Conservation (phyloP, 2,797 vertebrate species). For the Iguana delicatissima region DNA sequence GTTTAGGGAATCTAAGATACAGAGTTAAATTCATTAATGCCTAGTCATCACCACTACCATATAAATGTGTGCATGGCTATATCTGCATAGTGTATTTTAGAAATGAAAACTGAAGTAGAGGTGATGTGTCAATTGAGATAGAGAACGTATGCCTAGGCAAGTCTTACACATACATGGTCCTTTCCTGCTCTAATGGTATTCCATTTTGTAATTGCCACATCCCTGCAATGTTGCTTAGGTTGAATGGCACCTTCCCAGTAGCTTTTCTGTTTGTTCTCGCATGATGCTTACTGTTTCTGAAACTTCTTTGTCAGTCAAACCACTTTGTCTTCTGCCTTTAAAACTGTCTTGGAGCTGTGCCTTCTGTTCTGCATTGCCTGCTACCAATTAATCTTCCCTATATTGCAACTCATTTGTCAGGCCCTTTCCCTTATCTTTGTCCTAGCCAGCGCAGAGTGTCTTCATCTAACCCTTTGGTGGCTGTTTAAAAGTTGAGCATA, state of each 20-base stretch:
- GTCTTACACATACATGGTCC: not conserved
- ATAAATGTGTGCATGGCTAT: not conserved
- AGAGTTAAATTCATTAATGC: constrained; percentile 28
- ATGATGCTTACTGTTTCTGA: not conserved
- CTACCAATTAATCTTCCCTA: not conserved
- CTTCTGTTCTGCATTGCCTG: not conserved
- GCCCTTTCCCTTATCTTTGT: not conserved
- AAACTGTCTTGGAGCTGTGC: not conserved
- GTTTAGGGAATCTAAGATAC: constrained; percentile 33
- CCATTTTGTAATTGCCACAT: not conserved
- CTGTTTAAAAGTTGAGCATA: not conserved
- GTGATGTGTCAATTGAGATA: not conserved
- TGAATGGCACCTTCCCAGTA: not conserved
- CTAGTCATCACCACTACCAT: constrained; percentile 4
- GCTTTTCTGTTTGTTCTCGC: not conserved
- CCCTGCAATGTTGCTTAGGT: too few species aligned
- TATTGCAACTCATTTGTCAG: constrained; percentile 1
- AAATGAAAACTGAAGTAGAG: constrained; percentile 13
- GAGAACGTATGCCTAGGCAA: not conserved
- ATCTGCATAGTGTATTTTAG: not conserved
- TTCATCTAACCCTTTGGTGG: not conserved
- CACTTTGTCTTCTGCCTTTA: not conserved
- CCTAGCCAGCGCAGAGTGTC: not conserved
- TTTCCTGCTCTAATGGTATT: not conserved
- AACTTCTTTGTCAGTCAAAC: not conserved